These are phyloP conservation scores for Drosophila kanekoi DNA, from an alignment of 2,888 invertebrate genomes.

Conservation along the genomic window DNA sequence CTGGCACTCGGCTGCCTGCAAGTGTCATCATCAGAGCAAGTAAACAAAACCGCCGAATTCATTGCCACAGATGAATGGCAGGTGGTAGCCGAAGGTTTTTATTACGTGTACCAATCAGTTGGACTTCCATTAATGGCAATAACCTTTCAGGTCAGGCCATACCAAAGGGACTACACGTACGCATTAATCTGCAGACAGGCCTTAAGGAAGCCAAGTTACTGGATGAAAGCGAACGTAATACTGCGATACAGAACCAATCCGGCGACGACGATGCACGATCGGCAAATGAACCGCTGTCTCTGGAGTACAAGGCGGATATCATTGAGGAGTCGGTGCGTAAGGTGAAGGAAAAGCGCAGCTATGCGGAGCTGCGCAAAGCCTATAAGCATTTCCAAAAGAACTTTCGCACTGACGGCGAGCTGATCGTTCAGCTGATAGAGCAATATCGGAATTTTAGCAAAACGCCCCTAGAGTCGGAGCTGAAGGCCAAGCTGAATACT, in stretches of 20 bases:
- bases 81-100: slow-evolving; percentile 87
- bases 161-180: slow-evolving; percentile 90
- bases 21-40: slow-evolving; percentile 20
- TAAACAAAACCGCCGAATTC: slow-evolving; percentile 83
- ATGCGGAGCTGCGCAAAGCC: slow-evolving; percentile 88
- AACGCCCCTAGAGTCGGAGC: slow-evolving; percentile 60
- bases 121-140: slow-evolving; percentile 5
- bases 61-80: slow-evolving; percentile 89
- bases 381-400: slow-evolving; percentile 87
- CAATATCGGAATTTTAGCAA: slow-evolving; percentile 83
- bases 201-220: slow-evolving; percentile 90
- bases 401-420: slow-evolving; percentile 89
- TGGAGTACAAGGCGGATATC: slow-evolving; percentile 80
- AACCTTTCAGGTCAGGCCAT: slow-evolving; percentile 88
- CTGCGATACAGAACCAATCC: slow-evolving; percentile 56
- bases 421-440: slow-evolving; percentile 87
- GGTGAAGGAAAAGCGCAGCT: slow-evolving; percentile 57
- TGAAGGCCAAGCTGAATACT: slow-evolving; percentile 66
- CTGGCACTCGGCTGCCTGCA: slow-evolving; percentile 24
- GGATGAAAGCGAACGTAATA: slow-evolving; percentile 85
- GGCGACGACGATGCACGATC: slow-evolving; percentile 28
- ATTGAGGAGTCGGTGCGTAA: slow-evolving; percentile 85
- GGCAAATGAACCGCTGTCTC: slow-evolving; percentile 54
- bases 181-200: slow-evolving; percentile 91
- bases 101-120: slow-evolving; percentile 26